These are phyloP conservation scores for Peromyscus nudipes DNA, from an alignment of 2,797 vertebrate species.

Conservation along the genomic window DNA sequence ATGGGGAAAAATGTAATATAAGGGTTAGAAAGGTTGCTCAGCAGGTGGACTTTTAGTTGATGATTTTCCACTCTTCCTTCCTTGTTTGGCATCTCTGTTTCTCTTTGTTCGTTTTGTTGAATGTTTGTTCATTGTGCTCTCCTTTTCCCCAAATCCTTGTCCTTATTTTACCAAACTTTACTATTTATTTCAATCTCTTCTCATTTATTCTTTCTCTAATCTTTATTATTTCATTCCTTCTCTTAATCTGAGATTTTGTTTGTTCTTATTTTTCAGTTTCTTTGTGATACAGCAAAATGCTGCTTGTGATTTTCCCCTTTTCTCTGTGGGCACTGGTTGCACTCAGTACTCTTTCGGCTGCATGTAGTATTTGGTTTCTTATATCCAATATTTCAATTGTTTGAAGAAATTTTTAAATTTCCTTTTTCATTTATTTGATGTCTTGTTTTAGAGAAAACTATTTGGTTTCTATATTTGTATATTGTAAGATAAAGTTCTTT, in stretches of 20 bases:
- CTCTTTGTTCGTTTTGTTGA: not conserved
- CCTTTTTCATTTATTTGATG: not conserved
- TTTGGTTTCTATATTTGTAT: not conserved
- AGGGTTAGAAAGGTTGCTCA: not conserved
- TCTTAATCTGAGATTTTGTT: not conserved
- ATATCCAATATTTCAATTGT: not conserved
- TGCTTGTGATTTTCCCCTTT: not conserved
- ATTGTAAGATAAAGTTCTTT: not conserved
- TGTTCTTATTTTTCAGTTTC: not conserved
- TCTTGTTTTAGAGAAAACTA: not conserved
- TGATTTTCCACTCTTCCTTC: not conserved
- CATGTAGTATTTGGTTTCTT: not conserved
- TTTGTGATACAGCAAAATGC: not conserved
- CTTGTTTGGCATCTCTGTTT: not conserved
- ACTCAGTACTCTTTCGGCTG: too few relatives aligned
- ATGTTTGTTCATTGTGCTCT: not conserved
- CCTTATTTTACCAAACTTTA: not conserved
- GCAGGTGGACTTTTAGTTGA: not conserved
- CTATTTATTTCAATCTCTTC: not conserved
- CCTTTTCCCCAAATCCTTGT: not conserved
- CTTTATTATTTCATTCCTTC: not conserved
- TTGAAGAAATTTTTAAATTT: not conserved
- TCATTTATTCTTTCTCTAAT: not conserved
- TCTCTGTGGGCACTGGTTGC: fast-evolving
- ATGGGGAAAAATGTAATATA: not conserved